Conservation (phyloP, 2,797 vertebrate genomes). For the Saxicola maurus region DNA sequence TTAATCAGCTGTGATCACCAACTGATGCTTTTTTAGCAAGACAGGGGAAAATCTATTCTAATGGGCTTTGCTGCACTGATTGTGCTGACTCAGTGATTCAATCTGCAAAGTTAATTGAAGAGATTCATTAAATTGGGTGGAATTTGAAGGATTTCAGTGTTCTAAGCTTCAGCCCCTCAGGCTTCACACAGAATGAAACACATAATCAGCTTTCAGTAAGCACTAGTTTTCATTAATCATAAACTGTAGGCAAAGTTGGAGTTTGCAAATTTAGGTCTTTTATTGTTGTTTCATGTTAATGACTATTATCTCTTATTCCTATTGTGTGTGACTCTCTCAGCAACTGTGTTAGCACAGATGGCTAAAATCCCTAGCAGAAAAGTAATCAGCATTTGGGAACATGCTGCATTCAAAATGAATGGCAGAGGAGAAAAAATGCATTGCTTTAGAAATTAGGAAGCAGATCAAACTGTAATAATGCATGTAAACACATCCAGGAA, state of each 20-base stretch:
- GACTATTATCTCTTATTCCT: constrained; percentile 49
- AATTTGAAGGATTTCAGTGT: constrained; percentile 58
- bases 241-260: constrained; percentile 61
- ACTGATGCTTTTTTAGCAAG: background rate
- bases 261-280: constrained; percentile 62
- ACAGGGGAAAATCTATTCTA: constrained; percentile 23
- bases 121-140: constrained; percentile 48
- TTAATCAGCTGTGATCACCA: background rate
- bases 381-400: constrained; percentile 53
- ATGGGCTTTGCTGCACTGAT: constrained; percentile 33
- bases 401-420: constrained; percentile 58
- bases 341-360: constrained; percentile 63
- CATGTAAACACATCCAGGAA: constrained; percentile 10
- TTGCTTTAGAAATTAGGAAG: constrained; percentile 39
- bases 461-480: constrained; percentile 29
- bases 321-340: constrained; percentile 46
- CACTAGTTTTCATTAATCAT: constrained; percentile 67
- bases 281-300: constrained; percentile 68
- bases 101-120: constrained; percentile 54
- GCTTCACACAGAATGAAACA: constrained; percentile 54
- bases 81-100: constrained; percentile 59
- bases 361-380: constrained; percentile 56
- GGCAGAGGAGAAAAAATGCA: constrained; percentile 20
- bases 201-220: constrained; percentile 67
- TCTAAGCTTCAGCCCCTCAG: constrained; percentile 49